phyloP scores from a whole-genome alignment of 2,888 invertebrate genomes.

The Eristalis arbustorum region DNA sequence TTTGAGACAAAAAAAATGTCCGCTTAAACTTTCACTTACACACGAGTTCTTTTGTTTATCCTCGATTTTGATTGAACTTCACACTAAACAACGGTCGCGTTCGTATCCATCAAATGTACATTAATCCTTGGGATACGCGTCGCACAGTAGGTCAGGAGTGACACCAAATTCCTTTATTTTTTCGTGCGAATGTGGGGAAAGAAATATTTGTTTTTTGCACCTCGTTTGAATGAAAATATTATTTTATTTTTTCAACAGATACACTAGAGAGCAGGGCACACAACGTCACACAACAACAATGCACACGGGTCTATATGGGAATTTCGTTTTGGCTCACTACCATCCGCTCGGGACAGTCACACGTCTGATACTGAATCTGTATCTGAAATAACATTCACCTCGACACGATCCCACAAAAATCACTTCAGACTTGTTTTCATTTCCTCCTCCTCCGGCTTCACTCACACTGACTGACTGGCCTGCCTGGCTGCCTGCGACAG shows the following conservation, averaged over 20 bases:
- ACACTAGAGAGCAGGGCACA: constrained; percentile 1
- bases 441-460: constrained; percentile 60
- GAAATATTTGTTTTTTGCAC: constrained; percentile 66
- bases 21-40: constrained; percentile 71
- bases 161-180: constrained; percentile 11
- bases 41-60: not conserved
- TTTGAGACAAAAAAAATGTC: constrained; percentile 72
- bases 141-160: constrained; percentile 11
- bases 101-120: constrained; percentile 26
- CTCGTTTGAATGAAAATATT: constrained; percentile 66
- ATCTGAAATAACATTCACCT: constrained; percentile 80
- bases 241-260: constrained; percentile 63
- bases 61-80: not conserved
- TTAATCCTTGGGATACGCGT: constrained; percentile 21
- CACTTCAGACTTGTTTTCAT: constrained; percentile 70
- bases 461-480: not conserved
- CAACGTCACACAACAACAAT: constrained; percentile 20
- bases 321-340: constrained; percentile 71
- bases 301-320: constrained; percentile 44
- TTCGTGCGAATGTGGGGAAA: not conserved
- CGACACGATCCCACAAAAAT: constrained; percentile 72
- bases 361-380: constrained; percentile 80
- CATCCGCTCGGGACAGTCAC: constrained; percentile 79
- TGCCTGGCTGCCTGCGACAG: constrained; percentile 18
- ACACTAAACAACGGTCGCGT: not conserved